A percentile compares a stretch with the other conserved stretches of the same genome.
phyloP scores from a whole-genome alignment of 2,797 vertebrate genomes.

The Anableps anableps region DNA sequence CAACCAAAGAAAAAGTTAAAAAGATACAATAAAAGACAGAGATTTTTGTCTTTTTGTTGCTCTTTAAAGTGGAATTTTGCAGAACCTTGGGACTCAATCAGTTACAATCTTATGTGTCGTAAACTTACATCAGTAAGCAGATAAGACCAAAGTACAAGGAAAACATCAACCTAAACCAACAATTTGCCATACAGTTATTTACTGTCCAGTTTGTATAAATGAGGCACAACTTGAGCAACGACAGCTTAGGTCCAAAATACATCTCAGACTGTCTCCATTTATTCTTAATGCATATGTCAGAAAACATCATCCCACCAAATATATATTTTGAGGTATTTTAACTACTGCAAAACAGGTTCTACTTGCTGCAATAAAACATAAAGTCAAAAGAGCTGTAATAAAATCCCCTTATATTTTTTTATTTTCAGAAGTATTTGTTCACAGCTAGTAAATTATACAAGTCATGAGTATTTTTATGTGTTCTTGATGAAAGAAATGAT shows the following conservation, averaged over 20 bases:
- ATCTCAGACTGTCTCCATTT: not conserved
- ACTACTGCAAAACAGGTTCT: not conserved
- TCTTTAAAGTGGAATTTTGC: conserved; percentile 12
- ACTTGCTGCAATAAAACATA: not conserved
- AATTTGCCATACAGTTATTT: not conserved
- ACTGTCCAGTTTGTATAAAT: not conserved
- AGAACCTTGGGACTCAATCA: conserved; percentile 36
- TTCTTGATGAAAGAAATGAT: not conserved
- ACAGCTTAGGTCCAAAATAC: not conserved
- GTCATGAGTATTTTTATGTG: not conserved
- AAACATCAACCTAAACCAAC: conserved; percentile 1
- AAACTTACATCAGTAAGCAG: not conserved
- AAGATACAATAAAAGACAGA: conserved; percentile 21
- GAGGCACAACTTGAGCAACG: not conserved
- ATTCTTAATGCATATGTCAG: not conserved
- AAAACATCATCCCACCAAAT: not conserved
- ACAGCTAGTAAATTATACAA: not conserved
- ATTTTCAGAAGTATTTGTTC: not conserved
- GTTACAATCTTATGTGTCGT: conserved; percentile 13
- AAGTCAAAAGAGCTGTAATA: not conserved
- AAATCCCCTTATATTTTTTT: not conserved
- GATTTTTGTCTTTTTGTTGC: conserved; percentile 26
- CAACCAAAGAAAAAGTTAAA: not conserved
- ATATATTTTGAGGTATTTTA: not conserved
- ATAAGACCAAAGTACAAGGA: not conserved